A percentile compares a stretch with the other conserved stretches of the same genome.
These are phyloP conservation scores for Papilio helenus DNA, from an alignment of 1,140 invertebrate genomes.

Conservation along the genomic window DNA sequence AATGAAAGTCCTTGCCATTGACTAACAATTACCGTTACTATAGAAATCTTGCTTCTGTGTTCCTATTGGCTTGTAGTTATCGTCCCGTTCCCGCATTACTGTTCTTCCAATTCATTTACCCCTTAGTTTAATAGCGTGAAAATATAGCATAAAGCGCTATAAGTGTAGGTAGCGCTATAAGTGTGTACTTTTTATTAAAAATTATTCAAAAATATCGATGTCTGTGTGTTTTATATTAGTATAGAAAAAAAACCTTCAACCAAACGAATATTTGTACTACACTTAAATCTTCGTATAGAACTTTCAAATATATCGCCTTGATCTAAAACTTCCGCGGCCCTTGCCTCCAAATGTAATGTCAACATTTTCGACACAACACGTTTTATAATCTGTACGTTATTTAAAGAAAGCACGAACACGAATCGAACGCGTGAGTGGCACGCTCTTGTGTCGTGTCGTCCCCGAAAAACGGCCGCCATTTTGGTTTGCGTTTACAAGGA, in stretches of 20 bases:
- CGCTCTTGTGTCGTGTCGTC: neutral
- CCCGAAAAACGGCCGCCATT: slow-evolving; percentile 19
- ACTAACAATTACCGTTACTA: no score
- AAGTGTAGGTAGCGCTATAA: no score
- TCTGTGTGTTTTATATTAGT: no score
- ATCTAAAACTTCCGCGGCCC: slow-evolving; percentile 2
- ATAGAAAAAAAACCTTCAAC: neutral
- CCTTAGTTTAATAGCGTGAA: no score
- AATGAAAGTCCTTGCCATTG: no score
- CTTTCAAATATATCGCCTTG: neutral
- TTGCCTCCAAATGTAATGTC: neutral
- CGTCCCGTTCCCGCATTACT: no score
- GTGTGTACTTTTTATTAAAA: no score
- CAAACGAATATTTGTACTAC: neutral
- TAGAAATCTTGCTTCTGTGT: no score
- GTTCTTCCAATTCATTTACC: no score
- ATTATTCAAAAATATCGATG: no score
- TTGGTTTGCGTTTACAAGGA: slow-evolving; percentile 18
- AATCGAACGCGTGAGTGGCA: neutral
- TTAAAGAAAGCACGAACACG: slow-evolving; percentile 26
- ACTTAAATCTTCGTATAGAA: neutral
- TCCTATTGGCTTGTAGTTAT: no score
- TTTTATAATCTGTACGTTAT: slow-evolving; percentile 5
- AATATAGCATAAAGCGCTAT: no score
- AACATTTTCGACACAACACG: neutral